Evolutionary conservation across 2,797 vertebrate genomes (phyloP).

Genomic region (Scleropages formosus): DNA sequence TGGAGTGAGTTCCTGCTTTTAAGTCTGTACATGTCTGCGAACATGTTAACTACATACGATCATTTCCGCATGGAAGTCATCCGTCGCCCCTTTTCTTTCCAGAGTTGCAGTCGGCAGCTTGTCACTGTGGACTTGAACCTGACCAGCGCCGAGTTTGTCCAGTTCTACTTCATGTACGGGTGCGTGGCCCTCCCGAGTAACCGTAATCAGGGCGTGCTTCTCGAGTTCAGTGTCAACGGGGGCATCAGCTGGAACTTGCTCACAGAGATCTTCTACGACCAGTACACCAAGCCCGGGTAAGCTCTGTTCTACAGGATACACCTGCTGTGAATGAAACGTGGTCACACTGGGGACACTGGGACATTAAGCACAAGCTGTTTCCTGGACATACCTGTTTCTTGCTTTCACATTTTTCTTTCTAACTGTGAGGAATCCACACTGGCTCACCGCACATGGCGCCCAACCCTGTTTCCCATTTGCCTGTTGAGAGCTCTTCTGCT

Average conservation of each 20-base stretch:
- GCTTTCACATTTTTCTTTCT: neutral
- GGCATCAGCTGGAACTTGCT: conserved; percentile 92
- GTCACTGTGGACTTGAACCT: conserved; percentile 94
- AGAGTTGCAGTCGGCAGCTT: conserved; percentile 91
- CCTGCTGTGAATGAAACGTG: neutral
- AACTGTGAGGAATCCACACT: neutral
- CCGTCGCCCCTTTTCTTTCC: neutral
- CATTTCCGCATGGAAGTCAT: neutral
- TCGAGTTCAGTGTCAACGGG: conserved; percentile 93
- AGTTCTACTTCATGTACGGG: conserved; percentile 99
- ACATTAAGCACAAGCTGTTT: neutral
- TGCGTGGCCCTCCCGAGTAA: conserved; percentile 90
- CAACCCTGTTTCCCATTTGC: neutral
- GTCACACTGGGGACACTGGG: neutral
- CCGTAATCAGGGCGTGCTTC: conserved; percentile 92
- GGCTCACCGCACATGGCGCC: too few species aligned
- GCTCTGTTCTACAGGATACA: neutral
- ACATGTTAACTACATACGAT: neutral
- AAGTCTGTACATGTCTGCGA: conserved; percentile 3
- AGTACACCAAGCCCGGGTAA: conserved; percentile 96
- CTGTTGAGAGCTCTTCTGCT: neutral
- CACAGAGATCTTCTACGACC: conserved; percentile 95
- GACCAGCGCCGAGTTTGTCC: conserved; percentile 93
- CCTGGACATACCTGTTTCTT: neutral
- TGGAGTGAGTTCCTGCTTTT: conserved; percentile 68